Evolutionary conservation across 1,140 invertebrate genomes (phyloP).

Genomic region (Neodiprion virginianus): DNA sequence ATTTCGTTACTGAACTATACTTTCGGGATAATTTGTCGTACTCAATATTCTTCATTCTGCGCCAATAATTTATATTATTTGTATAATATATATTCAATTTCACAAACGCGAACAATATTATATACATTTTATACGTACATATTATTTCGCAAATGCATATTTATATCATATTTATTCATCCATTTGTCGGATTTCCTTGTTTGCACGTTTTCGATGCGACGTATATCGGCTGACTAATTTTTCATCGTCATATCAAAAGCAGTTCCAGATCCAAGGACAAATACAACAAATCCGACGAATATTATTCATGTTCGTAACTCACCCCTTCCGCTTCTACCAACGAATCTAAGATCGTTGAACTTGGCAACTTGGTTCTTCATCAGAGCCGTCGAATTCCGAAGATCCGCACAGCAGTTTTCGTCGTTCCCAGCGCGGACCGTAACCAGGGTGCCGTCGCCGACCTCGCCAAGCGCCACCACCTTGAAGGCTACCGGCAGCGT

Average conservation of each 20-base stretch:
- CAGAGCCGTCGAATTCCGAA: slow-evolving; percentile 91
- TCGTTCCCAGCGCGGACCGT: slow-evolving; percentile 96
- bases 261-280: background rate
- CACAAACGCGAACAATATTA: too few relatives aligned
- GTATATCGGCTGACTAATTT: background rate
- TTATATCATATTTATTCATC: too few relatives aligned
- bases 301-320: slow-evolving; percentile 58
- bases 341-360: slow-evolving; percentile 97
- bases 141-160: too few relatives aligned
- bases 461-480: slow-evolving; percentile 88
- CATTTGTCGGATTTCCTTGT: slow-evolving; percentile 27
- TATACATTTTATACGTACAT: too few relatives aligned
- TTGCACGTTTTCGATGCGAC: background rate
- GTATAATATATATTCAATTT: too few relatives aligned
- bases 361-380: slow-evolving; percentile 99
- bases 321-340: slow-evolving; percentile 97
- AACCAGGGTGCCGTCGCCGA: slow-evolving; percentile 95
- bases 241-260: too few relatives aligned
- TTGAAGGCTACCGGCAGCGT: slow-evolving; percentile 94
- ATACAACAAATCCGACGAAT: background rate
- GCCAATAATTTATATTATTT: too few relatives aligned
- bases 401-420: slow-evolving; percentile 95
- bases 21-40: too few relatives aligned
- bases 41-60: too few relatives aligned
- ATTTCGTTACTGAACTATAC: too few relatives aligned